These are phyloP conservation scores for Antennarius striatus DNA, from an alignment of 2,113 vertebrate species.

Conservation along the genomic window DNA sequence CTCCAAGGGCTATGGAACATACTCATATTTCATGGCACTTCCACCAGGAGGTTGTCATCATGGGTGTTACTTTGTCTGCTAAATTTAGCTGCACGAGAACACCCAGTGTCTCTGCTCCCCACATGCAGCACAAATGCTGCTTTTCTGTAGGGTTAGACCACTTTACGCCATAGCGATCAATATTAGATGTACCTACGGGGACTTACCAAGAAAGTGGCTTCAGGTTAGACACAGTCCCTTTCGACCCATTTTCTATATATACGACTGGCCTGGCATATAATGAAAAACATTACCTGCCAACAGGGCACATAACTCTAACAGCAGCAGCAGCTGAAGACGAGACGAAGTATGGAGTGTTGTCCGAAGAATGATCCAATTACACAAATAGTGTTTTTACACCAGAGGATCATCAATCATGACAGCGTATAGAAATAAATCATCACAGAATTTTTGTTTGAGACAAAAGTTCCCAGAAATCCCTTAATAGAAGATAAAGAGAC, in stretches of 20 bases:
- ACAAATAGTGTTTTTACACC: conserved; percentile 70
- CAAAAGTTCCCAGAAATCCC: conserved; percentile 58
- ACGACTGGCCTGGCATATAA: conserved; percentile 75
- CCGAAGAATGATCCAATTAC: conserved; percentile 75
- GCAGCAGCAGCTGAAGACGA: conserved; percentile 31
- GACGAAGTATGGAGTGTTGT: conserved; percentile 61
- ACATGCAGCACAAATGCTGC: conserved; percentile 41
- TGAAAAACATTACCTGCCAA: conserved; percentile 76
- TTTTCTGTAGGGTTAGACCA: conserved; percentile 52
- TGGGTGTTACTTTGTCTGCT: conserved; percentile 48
- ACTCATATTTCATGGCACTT: conserved; percentile 28
- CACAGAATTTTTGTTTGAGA: conserved; percentile 33
- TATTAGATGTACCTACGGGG: conserved; percentile 77
- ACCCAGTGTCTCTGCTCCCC: conserved; percentile 42
- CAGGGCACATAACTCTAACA: conserved; percentile 66
- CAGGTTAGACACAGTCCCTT: conserved; percentile 66
- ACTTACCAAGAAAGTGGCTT: conserved; percentile 70
- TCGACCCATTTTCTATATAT: conserved; percentile 77
- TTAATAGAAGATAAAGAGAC: conserved; percentile 55
- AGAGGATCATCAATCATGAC: conserved; percentile 55
- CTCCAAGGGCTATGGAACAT: conserved; percentile 4
- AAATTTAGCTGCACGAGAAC: conserved; percentile 65
- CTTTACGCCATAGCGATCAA: conserved; percentile 73
- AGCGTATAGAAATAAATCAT: conserved; percentile 59
- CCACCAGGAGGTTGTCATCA: conserved; percentile 49